Base-by-base conservation (phyloP, 1,140 invertebrate species). In the Musca vetustissima region DNA sequence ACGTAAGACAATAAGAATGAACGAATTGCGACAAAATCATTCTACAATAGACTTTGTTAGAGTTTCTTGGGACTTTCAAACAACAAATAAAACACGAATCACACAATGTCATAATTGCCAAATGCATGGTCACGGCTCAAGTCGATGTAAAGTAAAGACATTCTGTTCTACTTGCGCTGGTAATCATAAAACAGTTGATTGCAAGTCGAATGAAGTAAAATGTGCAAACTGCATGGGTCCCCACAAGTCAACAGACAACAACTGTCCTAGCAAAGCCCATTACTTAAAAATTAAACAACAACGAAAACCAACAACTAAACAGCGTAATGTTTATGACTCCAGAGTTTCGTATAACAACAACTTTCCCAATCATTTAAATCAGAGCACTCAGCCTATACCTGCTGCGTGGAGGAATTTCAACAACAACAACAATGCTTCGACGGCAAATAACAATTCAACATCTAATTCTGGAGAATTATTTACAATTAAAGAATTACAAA, bases 21-120 rank as follows among this genome's bases (percentile, higher is more conserved):
- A n/a, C n/a, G n/a, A n/a, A n/a, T n/a, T n/a, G n/a, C n/a, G n/a
- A n/a, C n/a, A n/a, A n/a, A n/a, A n/a, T n/a, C n/a, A n/a, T n/a
- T n/a, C n/a, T n/a, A n/a, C n/a, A n/a, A 15, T 24, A 0, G 22
- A 55, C 1, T 55, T 14, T 24, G 22, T 55, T 1, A 55, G 4
- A 24, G 22, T 55, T 1, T 25, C 14, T 1, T 55, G 52, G 52
- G 52, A 55, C 11, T 55, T 55, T 55, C 21, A 55, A 55, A 1
- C 19, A 14, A 6, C 14, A 24, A 14, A 25, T 14, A 55, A 36
- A 64, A 9, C 25, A 28, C 28, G n/a, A 1, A 43, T 64, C 9
- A 64, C 28, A 1, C 59, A 64, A 47, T 64, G 59, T 64, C 28
- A 64, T 14, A 64, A 64, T 28, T 64, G 59, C 21, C 59, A 64